Evolutionary conservation across 2,888 invertebrate species (phyloP).

Genomic region (Ellobium chinense): DNA sequence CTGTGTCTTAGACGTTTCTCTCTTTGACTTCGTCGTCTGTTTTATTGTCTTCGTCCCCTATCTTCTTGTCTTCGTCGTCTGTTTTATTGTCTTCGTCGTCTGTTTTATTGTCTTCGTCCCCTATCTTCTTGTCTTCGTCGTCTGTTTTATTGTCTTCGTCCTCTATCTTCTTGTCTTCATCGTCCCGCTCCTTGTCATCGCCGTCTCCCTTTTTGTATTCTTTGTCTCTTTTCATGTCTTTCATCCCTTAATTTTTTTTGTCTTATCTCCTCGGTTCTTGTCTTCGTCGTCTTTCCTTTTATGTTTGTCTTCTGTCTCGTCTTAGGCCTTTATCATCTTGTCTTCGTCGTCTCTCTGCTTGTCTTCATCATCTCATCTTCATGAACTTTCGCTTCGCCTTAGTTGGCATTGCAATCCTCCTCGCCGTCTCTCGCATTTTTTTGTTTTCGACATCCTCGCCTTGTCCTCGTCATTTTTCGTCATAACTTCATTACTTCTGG

Average conservation of each 20-base stretch:
- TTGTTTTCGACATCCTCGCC: not conserved
- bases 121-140: too few species aligned
- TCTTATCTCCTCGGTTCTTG: not conserved
- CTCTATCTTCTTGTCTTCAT: not conserved
- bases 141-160: not conserved
- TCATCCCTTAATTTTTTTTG: not conserved
- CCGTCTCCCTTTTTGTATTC: not conserved
- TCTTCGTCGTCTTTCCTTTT: not conserved
- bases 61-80: not conserved
- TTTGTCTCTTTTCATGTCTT: not conserved
- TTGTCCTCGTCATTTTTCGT: too few species aligned
- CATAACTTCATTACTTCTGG: too few species aligned
- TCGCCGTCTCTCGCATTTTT: not conserved
- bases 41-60: not conserved
- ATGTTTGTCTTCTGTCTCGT: not conserved
- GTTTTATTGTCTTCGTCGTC: too few species aligned
- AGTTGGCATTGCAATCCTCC: not conserved
- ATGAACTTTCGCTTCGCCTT: not conserved
- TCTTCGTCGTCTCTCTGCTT: not conserved
- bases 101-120: too few species aligned
- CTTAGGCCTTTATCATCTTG: not conserved
- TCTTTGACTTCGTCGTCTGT: slow-evolving; percentile 12
- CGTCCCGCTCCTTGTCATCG: not conserved
- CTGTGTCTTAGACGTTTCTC: not conserved
- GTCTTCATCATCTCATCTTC: not conserved